Evolutionary conservation across 23 tunicate species (phyloP), one percentile per base, ranked within the genome.

Genomic region (Halocynthia aurantium): DNA sequence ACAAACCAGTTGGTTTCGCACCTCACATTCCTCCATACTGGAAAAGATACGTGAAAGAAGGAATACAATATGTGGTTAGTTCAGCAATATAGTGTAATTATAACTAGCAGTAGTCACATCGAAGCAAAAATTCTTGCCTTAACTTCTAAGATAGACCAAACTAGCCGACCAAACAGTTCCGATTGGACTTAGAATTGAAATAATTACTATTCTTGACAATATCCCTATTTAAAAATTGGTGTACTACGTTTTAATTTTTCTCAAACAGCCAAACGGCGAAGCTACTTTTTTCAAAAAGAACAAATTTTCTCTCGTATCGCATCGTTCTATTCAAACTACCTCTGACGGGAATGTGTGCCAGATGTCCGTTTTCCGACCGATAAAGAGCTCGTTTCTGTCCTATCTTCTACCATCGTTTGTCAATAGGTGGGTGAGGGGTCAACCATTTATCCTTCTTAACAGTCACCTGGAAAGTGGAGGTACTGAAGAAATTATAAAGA

Each of bases 231-330:
- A 0, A 31, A 0, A 31, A 31, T 31, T 31, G 4, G 44, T 31
- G 44, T 0, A 31, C 44, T 4, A 31, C 44, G 44, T 31, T 31
- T 31, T 4, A 31, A 31, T 31, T 31, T 31, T 31, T n/a, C 4
- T 31, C 4, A 1, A 31, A 31, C 44, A 31, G 44, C 44, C 44
- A 31, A 65, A 65, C 19, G 70, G 70, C 9, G 70, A 20, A 20
- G 70, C 70, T 8, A 65, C 19, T 10, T 65, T 65, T 65, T 65
- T 10, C 70, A 65, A 65, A 15, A 20, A 49, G 70, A 65, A 15
- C 49, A 65, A 65, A 15, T 15, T 65, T 65, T 65, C 70, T 8
- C 19, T 65, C 10, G 70, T 65, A 9, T 40, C 17, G 19, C 70
- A 65, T 49, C 22, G 31, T 2, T 20, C 70, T 1, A 5, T 65